A percentile compares a stretch with the other conserved stretches of the same genome.
Conservation (phyloP, 2,888 invertebrate genomes). For the Meiosimyza decipiens region DNA sequence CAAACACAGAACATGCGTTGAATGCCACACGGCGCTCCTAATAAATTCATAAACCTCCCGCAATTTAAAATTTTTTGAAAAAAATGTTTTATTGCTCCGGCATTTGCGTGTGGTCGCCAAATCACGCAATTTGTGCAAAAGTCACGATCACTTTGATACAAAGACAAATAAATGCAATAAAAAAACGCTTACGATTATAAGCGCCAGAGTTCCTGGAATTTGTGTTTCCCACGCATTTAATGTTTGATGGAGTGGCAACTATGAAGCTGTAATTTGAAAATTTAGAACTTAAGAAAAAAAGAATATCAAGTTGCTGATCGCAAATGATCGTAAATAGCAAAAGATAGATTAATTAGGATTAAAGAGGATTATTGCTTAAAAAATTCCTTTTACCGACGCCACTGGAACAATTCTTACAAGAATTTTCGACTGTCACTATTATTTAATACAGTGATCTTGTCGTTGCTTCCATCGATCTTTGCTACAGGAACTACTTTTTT, state of each 20-base stretch:
- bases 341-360: too few species aligned
- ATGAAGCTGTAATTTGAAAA: neutral
- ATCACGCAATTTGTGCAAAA: conserved; percentile 21
- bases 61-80: neutral
- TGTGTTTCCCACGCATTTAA: conserved; percentile 24
- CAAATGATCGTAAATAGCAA: neutral
- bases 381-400: neutral
- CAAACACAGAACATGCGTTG: too few species aligned
- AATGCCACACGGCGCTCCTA: neutral
- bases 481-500: too few species aligned
- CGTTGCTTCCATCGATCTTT: too few species aligned
- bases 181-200: neutral
- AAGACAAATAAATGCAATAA: neutral
- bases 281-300: neutral
- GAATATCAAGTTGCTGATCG: neutral
- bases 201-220: conserved; percentile 25
- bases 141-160: conserved; percentile 15
- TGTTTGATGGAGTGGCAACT: neutral
- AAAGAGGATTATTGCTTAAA: conserved; percentile 18
- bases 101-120: conserved; percentile 21
- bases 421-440: too few species aligned
- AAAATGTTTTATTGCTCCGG: neutral
- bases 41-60: conserved; percentile 19
- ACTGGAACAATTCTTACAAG: too few species aligned
- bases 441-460: too few species aligned